These are phyloP conservation scores for Ifrita kowaldi DNA, from an alignment of 2,113 vertebrate species.

Conservation along the genomic window DNA sequence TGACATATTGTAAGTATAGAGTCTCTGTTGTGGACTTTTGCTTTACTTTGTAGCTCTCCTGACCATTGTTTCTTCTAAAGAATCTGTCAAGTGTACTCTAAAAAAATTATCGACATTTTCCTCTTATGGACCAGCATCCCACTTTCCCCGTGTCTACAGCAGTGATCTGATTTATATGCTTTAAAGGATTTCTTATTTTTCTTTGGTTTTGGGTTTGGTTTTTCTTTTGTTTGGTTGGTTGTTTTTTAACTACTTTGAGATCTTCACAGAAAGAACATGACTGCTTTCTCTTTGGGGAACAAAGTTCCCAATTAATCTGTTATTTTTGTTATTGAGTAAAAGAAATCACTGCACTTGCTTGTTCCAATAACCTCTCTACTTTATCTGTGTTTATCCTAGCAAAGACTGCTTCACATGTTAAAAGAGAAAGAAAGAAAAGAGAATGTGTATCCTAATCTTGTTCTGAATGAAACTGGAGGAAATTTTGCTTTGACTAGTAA, in stretches of 20 bases:
- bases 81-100: background rate
- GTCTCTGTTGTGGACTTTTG: background rate
- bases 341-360: background rate
- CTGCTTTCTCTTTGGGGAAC: rapidly evolving
- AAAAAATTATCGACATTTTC: background rate
- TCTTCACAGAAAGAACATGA: background rate
- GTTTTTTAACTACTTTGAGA: background rate
- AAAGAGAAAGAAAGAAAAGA: background rate
- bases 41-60: background rate
- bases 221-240: background rate
- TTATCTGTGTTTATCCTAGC: background rate
- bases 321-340: background rate
- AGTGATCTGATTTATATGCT: background rate
- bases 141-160: background rate
- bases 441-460: background rate
- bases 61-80: background rate
- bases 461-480: background rate
- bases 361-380: background rate
- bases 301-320: background rate
- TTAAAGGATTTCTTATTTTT: background rate
- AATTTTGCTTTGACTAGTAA: background rate
- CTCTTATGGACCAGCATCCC: background rate
- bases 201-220: background rate
- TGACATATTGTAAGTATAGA: background rate
- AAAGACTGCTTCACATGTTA: background rate